Conservation (phyloP, 2,113 vertebrate species). For the Columbina picui region DNA sequence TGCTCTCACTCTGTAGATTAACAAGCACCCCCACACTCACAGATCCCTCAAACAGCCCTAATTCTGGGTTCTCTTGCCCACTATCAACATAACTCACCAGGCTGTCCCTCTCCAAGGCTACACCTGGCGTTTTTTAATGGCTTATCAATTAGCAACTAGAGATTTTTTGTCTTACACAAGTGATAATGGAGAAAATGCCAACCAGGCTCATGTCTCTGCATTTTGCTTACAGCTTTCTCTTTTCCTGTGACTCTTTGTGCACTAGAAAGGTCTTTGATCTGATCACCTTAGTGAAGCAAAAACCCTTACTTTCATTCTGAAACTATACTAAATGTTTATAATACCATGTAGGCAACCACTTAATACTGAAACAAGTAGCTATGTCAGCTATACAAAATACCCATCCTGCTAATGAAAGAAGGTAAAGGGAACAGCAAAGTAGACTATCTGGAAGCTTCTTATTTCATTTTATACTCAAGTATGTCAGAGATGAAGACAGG, state of each 20-base stretch:
- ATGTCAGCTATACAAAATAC: background rate
- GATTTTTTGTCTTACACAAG: background rate
- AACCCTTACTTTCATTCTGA: background rate
- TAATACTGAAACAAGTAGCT: background rate
- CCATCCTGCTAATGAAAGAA: background rate
- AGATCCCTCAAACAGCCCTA: background rate
- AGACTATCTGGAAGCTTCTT: background rate
- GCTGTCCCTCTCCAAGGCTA: background rate
- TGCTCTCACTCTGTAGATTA: background rate
- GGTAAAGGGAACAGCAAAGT: background rate
- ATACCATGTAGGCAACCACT: background rate
- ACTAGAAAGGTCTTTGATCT: background rate
- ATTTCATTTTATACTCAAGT: background rate
- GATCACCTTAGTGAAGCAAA: background rate
- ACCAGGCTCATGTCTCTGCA: fast-evolving
- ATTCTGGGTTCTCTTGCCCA: background rate
- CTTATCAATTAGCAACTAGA: background rate
- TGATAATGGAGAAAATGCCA: background rate
- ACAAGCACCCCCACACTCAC: no score
- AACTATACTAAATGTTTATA: background rate
- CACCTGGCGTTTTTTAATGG: background rate
- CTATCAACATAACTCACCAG: background rate
- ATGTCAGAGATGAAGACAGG: background rate
- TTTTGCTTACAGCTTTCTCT: background rate
- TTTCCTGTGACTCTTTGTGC: background rate